Conservation (phyloP, 2,888 invertebrate species). For the Oxycera nigricornis region DNA sequence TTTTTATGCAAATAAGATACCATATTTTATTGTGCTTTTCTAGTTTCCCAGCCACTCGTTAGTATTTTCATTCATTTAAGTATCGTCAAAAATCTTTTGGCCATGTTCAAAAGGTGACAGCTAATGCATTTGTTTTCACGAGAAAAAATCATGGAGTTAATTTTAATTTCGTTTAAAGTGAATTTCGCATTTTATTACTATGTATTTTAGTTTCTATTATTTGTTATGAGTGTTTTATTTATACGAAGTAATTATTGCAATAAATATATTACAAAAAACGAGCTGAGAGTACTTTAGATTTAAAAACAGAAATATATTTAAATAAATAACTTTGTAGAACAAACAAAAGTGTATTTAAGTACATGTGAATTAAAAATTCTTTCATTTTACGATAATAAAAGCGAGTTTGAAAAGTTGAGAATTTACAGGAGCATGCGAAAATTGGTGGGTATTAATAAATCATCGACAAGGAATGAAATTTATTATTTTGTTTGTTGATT, state of each 20-base stretch:
- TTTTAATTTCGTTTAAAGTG: not conserved
- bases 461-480: too few species aligned
- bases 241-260: constrained; percentile 1
- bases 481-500: too few species aligned
- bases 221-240: constrained; percentile 18
- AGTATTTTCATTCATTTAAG: not conserved
- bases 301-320: not conserved
- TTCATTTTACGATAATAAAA: constrained; percentile 25
- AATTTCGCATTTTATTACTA: not conserved
- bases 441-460: too few species aligned
- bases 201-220: constrained; percentile 1
- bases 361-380: constrained; percentile 22
- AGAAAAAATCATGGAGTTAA: not conserved
- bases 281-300: not conserved
- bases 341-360: constrained; percentile 5
- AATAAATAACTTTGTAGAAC: constrained; percentile 5
- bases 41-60: not conserved
- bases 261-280: constrained; percentile 10
- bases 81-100: not conserved
- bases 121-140: not conserved
- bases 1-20: not conserved
- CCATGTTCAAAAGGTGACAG: not conserved
- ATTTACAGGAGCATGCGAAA: too few species aligned
- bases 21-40: not conserved
- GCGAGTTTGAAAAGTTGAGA: too few species aligned